A percentile compares a stretch with the other conserved stretches of the same genome.
Evolutionary conservation across 2,888 invertebrate species (phyloP).

Genomic region (Protonemura montana): DNA sequence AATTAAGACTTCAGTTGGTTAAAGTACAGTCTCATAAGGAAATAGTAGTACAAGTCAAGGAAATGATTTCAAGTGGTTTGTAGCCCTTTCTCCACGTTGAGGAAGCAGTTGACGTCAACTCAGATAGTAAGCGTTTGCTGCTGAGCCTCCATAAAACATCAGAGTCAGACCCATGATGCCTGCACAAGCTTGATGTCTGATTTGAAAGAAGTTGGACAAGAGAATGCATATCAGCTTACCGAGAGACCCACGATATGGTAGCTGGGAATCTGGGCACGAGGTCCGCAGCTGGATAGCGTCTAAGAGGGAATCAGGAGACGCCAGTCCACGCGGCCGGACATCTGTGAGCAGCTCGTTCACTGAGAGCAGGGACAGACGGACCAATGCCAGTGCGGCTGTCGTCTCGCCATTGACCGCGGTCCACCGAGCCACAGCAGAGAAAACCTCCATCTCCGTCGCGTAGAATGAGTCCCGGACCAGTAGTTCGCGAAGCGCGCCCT

Average conservation of each 20-base stretch:
- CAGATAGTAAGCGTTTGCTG: too few species aligned
- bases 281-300: constrained; percentile 93
- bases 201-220: too few species aligned
- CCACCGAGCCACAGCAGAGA: constrained; percentile 89
- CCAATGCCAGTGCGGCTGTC: constrained; percentile 55
- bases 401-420: constrained; percentile 73
- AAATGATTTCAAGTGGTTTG: too few species aligned
- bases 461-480: constrained; percentile 94
- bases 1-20: too few species aligned
- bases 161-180: too few species aligned
- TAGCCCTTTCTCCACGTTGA: too few species aligned
- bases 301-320: constrained; percentile 88
- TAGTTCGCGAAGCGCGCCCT: constrained; percentile 83
- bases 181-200: too few species aligned
- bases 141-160: too few species aligned
- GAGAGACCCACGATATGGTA: constrained; percentile 85
- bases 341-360: constrained; percentile 86
- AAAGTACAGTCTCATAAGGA: too few species aligned
- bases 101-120: too few species aligned
- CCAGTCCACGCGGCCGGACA: constrained; percentile 86
- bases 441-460: constrained; percentile 95
- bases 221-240: too few species aligned
- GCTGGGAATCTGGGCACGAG: constrained; percentile 76
- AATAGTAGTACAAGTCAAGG: too few species aligned
- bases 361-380: constrained; percentile 86